A percentile compares a stretch with the other conserved stretches of the same genome.
Evolutionary conservation across 2,888 invertebrate genomes (phyloP).

Genomic region (Antheraea assamensis): DNA sequence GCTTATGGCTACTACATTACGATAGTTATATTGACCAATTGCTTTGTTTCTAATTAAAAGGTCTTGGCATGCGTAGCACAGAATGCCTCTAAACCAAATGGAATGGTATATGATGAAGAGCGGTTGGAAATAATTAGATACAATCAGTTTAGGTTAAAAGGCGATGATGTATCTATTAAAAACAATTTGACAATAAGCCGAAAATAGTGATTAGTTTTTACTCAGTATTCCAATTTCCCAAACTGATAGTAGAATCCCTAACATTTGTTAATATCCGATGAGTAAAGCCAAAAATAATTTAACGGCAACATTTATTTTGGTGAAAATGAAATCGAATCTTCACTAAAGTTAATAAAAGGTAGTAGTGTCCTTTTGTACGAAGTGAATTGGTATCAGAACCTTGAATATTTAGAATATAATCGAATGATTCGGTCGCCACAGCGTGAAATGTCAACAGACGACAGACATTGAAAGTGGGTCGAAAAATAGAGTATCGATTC

Average conservation of each 20-base stretch:
- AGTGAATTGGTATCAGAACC: not conserved
- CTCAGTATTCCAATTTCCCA: not conserved
- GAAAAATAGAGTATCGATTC: conserved; percentile 31
- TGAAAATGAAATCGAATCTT: not conserved
- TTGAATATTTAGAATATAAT: not conserved
- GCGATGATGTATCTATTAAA: not conserved
- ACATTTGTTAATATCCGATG: not conserved
- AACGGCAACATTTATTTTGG: not conserved
- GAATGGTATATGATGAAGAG: not conserved
- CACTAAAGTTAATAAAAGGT: not conserved
- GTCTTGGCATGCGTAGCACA: not conserved
- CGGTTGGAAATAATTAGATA: not conserved
- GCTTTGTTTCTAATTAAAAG: too few species aligned
- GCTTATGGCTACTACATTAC: too few species aligned
- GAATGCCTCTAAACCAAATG: not conserved
- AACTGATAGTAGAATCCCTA: not conserved
- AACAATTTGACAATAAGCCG: not conserved
- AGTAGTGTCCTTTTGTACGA: not conserved
- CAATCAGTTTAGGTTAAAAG: not conserved
- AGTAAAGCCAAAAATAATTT: not conserved
- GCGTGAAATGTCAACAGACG: conserved; percentile 3
- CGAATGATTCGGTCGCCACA: not conserved
- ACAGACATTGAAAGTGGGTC: conserved; percentile 7
- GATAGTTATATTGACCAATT: too few species aligned
- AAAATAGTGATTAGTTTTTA: not conserved